Conservation (phyloP, 1,140 invertebrate species). For the Gerris buenoi region DNA sequence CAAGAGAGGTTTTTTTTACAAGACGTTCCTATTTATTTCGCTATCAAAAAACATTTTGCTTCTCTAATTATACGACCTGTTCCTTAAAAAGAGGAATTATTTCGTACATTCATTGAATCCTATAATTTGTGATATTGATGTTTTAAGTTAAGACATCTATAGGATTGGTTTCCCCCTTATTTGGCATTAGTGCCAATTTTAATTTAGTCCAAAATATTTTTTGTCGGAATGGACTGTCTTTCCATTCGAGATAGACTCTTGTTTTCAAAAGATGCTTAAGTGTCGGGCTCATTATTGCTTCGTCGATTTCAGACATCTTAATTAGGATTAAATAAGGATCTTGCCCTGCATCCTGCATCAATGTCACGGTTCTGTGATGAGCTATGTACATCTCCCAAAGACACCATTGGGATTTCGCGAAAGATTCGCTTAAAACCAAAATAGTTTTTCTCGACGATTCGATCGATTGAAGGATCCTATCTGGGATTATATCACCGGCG, state of each 20-base stretch:
- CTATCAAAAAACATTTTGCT: no score
- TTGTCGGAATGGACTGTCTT: conserved; percentile 31
- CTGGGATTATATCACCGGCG: conserved; percentile 41
- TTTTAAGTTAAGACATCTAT: no score
- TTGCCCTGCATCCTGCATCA: conserved; percentile 4
- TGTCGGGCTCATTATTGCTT: conserved; percentile 36
- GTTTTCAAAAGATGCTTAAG: conserved; percentile 42
- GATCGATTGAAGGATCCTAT: conserved; percentile 41
- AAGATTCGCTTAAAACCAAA: conserved; percentile 43
- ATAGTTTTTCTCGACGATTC: conserved; percentile 42
- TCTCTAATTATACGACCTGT: no score
- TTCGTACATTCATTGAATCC: no score
- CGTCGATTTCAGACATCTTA: conserved; percentile 38
- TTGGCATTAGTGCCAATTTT: conserved; percentile 26
- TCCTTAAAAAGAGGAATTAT: no score
- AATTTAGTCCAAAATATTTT: conserved; percentile 37
- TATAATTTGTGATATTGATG: no score
- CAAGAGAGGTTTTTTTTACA: no score
- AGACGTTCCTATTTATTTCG: no score
- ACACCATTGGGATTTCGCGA: conserved; percentile 49
- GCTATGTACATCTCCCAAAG: conserved; percentile 46
- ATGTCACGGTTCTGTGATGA: conserved; percentile 27
- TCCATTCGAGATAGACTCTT: conserved; percentile 42
- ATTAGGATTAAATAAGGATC: conserved; percentile 43
- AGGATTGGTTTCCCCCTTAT: no score